Evolutionary conservation across 2,888 invertebrate genomes (phyloP).

Genomic region (Steinernema scapterisci): DNA sequence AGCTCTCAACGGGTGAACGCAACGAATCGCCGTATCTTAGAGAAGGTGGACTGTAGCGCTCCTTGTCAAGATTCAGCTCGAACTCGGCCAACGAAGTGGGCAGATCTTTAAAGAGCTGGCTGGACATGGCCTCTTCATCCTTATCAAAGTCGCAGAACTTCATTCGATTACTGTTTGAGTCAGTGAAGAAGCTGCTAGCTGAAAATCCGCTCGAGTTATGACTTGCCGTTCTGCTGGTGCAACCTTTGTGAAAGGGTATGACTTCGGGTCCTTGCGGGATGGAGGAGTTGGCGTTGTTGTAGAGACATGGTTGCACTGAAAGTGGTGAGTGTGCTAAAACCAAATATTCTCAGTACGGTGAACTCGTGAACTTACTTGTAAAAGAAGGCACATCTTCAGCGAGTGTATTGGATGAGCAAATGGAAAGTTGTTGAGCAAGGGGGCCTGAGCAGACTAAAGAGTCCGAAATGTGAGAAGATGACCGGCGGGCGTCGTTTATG

Average conservation of each 20-base stretch:
- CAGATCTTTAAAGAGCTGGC: slow-evolving; percentile 15
- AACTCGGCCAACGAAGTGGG: slow-evolving; percentile 23
- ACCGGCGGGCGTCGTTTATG: slow-evolving; percentile 7
- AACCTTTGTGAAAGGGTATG: background rate
- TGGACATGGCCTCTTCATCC: slow-evolving; percentile 21
- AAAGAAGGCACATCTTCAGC: slow-evolving; percentile 12
- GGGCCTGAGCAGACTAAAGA: slow-evolving; percentile 30
- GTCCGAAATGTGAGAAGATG: slow-evolving; percentile 19
- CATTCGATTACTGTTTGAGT: slow-evolving; percentile 11
- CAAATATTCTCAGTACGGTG: no score
- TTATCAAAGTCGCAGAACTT: slow-evolving; percentile 12
- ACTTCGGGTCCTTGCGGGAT: background rate
- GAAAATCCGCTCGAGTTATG: background rate
- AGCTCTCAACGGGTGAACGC: slow-evolving; percentile 14
- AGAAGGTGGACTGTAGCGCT: background rate
- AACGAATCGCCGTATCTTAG: background rate
- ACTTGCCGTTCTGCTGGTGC: no score
- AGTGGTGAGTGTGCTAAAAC: slow-evolving; percentile 24
- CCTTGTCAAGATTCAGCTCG: slow-evolving; percentile 17
- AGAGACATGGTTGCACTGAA: slow-evolving; percentile 4
- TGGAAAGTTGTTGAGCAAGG: slow-evolving; percentile 25
- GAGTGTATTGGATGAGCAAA: slow-evolving; percentile 15
- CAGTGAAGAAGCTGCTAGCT: background rate
- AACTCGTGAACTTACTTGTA: background rate
- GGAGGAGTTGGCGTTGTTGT: background rate